Base-by-base conservation (phyloP, 2,888 invertebrate species). In the Tetranychus piercei region DNA sequence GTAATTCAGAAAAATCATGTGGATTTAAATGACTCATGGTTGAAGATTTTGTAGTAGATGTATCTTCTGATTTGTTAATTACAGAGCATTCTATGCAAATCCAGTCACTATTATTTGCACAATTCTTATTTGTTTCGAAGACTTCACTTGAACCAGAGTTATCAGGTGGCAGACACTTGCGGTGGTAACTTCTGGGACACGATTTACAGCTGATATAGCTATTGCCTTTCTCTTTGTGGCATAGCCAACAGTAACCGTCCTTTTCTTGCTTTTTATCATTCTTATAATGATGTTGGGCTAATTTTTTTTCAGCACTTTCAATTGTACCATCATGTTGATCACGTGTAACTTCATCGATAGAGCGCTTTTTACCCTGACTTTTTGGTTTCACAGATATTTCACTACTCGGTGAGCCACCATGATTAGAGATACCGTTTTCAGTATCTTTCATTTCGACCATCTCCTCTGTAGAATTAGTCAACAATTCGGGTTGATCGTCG, bases 191-290 rank as follows among this genome's bases (percentile, higher is more conserved):
- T 44, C 94, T 85, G 3, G 91, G 90, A 82, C 95, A 95, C 23
- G 89, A 88, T 45, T 89, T 88, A 8, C 85, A 84, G 79, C 87
- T 82, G 20, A 78, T 71, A 20, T 34, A 34, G 4, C 3, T 34
- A 34, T 84, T 81, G n/a, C 81, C 80, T 6, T 80, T 81, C 71
- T 88, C 88, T 80, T 88, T 88, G 81, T 94, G 92, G 80, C 95
- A 95, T 77, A 90, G 85, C 94, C 94, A 96, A 82, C 95, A 96
- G 82, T 89, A 94, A 20, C 87, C 85, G 82, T 93, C 92, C 81
- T 83, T 81, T 18, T 64, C 45, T 11, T 64, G 20, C 3, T 9
- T 71, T n/a, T 6, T 22, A 18, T 71, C 67, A 67, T 67, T 67
- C n/a, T 67, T 67, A 55, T 9, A 55, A 55, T 55, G 55, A 55